These are phyloP conservation scores for Nymphalis io DNA, from an alignment of 1,140 invertebrate genomes.

Conservation along the genomic window DNA sequence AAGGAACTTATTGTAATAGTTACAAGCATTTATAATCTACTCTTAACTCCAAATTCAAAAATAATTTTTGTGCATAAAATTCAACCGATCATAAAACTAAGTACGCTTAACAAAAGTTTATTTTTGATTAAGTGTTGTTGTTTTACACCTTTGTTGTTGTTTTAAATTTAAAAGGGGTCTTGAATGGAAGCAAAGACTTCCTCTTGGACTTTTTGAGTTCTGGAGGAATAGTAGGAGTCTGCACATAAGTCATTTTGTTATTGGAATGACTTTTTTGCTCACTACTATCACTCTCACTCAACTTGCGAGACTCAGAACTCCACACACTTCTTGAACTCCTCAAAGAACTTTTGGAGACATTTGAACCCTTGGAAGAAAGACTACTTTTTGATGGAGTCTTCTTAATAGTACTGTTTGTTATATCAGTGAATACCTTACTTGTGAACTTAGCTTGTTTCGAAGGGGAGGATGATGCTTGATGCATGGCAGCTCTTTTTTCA, in stretches of 20 bases:
- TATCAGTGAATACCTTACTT: conserved; percentile 60
- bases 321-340: conserved; percentile 51
- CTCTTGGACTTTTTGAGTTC: conserved; percentile 69
- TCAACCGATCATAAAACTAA: not conserved
- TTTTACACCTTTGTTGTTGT: conserved; percentile 57
- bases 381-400: conserved; percentile 70
- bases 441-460: conserved; percentile 64
- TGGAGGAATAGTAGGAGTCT: conserved; percentile 51
- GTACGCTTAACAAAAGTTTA: not conserved
- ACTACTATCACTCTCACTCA: conserved; percentile 45
- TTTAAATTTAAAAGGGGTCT: conserved; percentile 78
- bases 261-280: conserved; percentile 46
- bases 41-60: not conserved
- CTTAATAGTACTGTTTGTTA: conserved; percentile 58
- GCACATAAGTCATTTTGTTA: conserved; percentile 33
- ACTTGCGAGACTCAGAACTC: conserved; percentile 51
- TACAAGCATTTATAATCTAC: no score
- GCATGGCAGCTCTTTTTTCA: conserved; percentile 62
- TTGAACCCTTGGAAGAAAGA: conserved; percentile 57
- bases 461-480: conserved; percentile 69
- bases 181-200: conserved; percentile 74
- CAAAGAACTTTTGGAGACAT: conserved; percentile 51
- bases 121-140: not conserved
- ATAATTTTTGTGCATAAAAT: not conserved
- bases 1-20: conserved; percentile 3